Evolutionary conservation across 2,113 vertebrate species (phyloP).

Genomic region (Nematolebias whitei): DNA sequence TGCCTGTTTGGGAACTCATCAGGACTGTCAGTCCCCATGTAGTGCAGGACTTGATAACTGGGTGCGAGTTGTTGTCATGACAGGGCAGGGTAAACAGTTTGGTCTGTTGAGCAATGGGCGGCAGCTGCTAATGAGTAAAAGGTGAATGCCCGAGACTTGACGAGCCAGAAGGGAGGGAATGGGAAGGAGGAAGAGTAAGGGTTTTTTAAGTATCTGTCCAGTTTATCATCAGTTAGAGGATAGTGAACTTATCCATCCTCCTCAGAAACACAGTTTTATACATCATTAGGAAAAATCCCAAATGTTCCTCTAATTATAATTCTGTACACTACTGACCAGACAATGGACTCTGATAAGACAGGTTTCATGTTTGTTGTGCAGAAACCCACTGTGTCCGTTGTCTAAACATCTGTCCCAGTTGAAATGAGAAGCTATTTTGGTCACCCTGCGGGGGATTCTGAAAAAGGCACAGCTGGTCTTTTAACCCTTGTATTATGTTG

Average conservation of each 20-base stretch:
- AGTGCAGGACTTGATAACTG: constrained; percentile 59
- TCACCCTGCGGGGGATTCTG: constrained; percentile 6
- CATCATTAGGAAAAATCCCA: constrained; percentile 66
- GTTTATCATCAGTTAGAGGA: constrained; percentile 59
- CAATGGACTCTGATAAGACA: constrained; percentile 36
- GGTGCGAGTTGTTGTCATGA: constrained; percentile 52
- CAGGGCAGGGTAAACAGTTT: constrained; percentile 66
- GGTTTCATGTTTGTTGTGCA: constrained; percentile 16
- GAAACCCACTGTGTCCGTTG: constrained; percentile 15
- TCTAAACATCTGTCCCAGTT: constrained; percentile 8
- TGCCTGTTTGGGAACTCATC: constrained; percentile 62
- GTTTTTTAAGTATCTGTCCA: constrained; percentile 54
- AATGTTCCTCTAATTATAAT: constrained; percentile 39
- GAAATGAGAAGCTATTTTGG: constrained; percentile 16
- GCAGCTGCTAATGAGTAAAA: constrained; percentile 70
- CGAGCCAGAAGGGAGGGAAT: constrained; percentile 42
- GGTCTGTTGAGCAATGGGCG: constrained; percentile 49
- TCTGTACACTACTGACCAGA: constrained; percentile 33
- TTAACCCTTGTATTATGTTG: too few species aligned
- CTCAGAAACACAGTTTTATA: constrained; percentile 43
- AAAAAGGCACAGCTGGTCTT: constrained; percentile 16
- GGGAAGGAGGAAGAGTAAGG: constrained; percentile 58
- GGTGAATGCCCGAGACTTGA: constrained; percentile 60
- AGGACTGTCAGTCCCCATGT: constrained; percentile 50
- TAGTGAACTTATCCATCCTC: constrained; percentile 44